These are phyloP conservation scores for Danaus melanippus DNA, from an alignment of 1,140 invertebrate genomes.

Conservation along the genomic window DNA sequence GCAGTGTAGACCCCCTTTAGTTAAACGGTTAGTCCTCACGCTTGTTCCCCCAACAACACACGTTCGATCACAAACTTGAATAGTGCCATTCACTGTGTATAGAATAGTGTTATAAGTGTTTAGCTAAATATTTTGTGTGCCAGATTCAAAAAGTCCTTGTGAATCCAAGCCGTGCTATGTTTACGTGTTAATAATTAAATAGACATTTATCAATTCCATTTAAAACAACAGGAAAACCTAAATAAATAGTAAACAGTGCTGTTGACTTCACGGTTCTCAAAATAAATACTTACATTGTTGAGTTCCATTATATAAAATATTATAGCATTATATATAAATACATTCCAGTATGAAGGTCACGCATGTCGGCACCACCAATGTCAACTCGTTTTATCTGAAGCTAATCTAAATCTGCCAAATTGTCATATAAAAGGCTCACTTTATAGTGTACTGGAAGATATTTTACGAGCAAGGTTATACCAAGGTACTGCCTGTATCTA, in stretches of 20 bases:
- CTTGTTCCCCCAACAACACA: constrained; percentile 46
- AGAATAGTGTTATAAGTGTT: not conserved
- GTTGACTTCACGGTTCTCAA: not conserved
- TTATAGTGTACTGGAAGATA: too few species aligned
- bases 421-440: too few species aligned
- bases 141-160: constrained; percentile 3
- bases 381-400: constrained; percentile 22
- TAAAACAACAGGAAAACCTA: constrained; percentile 5
- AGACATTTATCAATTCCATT: too few species aligned
- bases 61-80: constrained; percentile 22
- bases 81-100: constrained; percentile 4
- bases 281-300: constrained; percentile 18
- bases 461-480: too few species aligned
- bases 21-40: constrained; percentile 41
- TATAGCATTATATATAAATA: constrained; percentile 18
- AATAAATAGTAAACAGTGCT: too few species aligned
- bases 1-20: constrained; percentile 26
- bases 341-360: constrained; percentile 35
- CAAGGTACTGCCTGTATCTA: too few species aligned
- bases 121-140: not conserved
- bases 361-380: constrained; percentile 31
- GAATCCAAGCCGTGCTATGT: not conserved
- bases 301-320: constrained; percentile 7
- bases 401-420: too few species aligned
- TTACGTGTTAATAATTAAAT: too few species aligned